Conservation (phyloP, 23 tunicate species). For the Trididemnum miniatum region DNA sequence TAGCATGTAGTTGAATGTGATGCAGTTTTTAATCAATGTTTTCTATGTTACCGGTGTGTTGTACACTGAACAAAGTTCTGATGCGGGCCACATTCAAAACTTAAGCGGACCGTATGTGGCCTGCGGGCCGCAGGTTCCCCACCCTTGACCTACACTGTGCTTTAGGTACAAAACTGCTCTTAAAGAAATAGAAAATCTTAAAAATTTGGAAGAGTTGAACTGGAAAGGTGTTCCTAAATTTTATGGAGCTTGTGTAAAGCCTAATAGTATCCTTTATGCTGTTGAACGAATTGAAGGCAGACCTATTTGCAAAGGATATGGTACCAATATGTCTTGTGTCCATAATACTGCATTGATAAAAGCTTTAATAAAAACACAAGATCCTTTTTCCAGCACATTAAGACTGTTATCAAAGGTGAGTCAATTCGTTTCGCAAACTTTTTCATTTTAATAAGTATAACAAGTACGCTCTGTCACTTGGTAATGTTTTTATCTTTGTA, state of each 20-base stretch:
- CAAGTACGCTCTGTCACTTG: too few relatives aligned
- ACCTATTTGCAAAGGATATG: constrained; percentile 52
- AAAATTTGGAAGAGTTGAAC: not conserved
- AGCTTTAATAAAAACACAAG: not conserved
- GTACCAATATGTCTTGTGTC: constrained; percentile 39
- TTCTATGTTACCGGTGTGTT: too few relatives aligned
- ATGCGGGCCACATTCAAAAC: too few relatives aligned
- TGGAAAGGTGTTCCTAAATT: constrained; percentile 56
- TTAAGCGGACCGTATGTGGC: too few relatives aligned
- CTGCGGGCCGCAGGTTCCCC: too few relatives aligned
- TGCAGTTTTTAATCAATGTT: too few relatives aligned
- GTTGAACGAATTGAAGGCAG: constrained; percentile 40
- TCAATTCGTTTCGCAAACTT: too few relatives aligned
- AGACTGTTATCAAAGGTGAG: not conserved
- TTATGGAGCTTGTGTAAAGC: constrained; percentile 51
- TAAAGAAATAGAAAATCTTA: constrained; percentile 44
- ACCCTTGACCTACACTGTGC: not conserved
- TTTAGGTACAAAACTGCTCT: constrained; percentile 65
- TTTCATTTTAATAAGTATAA: too few relatives aligned
- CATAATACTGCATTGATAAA: constrained; percentile 13
- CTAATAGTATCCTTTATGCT: constrained; percentile 22
- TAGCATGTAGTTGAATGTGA: too few relatives aligned
- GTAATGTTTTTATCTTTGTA: too few relatives aligned
- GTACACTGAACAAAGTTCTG: too few relatives aligned
- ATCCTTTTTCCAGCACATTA: not conserved